These are phyloP conservation scores for Xestia rhomboidea DNA, from an alignment of 2,888 invertebrate genomes.

Conservation along the genomic window DNA sequence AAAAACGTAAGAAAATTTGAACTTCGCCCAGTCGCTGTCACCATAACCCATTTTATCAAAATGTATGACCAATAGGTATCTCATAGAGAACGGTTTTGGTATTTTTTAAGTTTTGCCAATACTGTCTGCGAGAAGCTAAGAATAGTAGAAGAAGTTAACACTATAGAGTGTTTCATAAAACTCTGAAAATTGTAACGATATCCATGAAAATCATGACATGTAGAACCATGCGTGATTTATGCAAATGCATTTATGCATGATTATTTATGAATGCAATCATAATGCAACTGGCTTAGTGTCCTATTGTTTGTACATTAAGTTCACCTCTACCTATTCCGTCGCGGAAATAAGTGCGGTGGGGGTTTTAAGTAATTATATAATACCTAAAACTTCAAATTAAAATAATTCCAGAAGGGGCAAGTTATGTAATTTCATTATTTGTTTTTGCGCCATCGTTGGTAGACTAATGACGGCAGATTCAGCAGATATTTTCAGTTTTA, in stretches of 20 bases:
- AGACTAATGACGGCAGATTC: neutral
- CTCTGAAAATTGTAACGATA: neutral
- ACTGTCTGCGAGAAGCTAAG: neutral
- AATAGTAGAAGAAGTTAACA: too few relatives aligned
- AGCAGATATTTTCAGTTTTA: neutral
- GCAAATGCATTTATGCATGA: neutral
- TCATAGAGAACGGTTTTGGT: fast-evolving
- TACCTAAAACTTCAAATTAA: neutral
- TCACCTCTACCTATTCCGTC: neutral
- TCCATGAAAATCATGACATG: slow-evolving; percentile 3
- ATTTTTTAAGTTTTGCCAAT: neutral
- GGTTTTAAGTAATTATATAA: neutral
- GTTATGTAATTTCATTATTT: neutral
- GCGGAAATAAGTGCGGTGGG: neutral
- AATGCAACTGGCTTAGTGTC: neutral
- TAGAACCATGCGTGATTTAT: neutral
- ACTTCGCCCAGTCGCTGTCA: too few relatives aligned
- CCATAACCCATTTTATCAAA: neutral
- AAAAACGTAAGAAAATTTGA: too few relatives aligned
- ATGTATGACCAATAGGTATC: neutral
- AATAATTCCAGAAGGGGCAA: neutral
- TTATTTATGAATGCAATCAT: neutral
- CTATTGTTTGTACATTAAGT: neutral
- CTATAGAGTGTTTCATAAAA: neutral
- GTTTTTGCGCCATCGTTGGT: neutral